Conservation (phyloP, 2,113 vertebrate genomes). For the Zonotrichia leucophrys region DNA sequence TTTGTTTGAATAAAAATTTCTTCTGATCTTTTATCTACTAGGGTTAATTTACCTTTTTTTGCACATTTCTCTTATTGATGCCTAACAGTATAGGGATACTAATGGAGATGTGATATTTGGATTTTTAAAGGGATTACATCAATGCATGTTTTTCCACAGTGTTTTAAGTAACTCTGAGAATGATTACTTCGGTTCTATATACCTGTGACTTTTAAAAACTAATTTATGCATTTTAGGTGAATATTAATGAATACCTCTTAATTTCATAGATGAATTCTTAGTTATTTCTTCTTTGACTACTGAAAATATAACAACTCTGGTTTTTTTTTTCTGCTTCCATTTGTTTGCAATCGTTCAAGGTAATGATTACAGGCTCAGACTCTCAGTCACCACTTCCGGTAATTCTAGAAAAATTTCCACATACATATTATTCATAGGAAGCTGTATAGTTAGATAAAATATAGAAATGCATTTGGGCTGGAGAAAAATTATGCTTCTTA, state of each 20-base stretch:
- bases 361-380: background rate
- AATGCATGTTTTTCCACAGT: background rate
- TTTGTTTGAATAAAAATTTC: background rate
- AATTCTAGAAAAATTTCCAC: background rate
- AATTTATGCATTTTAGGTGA: background rate
- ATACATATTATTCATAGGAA: background rate
- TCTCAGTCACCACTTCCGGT: background rate
- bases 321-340: background rate
- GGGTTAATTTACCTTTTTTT: background rate
- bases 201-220: background rate
- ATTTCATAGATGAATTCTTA: background rate
- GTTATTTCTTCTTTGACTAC: background rate
- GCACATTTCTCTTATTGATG: background rate
- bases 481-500: background rate
- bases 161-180: background rate
- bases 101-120: background rate
- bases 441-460: background rate
- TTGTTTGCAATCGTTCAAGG: background rate
- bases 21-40: background rate
- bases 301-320: background rate
- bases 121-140: background rate
- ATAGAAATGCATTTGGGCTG: background rate
- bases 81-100: background rate
- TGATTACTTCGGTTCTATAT: background rate
- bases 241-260: background rate